Evolutionary conservation across 2,888 invertebrate species (phyloP).

Genomic region (Yponomeuta cagnagella): DNA sequence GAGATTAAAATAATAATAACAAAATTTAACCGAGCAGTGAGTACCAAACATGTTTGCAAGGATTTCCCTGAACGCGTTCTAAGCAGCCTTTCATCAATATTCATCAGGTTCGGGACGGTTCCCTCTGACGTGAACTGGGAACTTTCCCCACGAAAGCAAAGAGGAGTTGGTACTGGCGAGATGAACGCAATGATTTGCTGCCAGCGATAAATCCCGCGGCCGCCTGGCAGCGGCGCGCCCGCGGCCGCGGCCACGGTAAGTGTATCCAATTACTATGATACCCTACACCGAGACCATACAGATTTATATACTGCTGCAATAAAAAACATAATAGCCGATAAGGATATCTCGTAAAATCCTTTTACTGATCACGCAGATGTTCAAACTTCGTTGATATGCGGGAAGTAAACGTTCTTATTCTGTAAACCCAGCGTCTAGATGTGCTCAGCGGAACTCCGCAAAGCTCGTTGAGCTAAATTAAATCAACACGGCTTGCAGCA

Average conservation of each 20-base stretch:
- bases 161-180: constrained; percentile 33
- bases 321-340: constrained; percentile 4
- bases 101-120: not conserved
- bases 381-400: not conserved
- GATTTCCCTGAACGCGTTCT: not conserved
- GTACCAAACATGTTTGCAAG: not conserved
- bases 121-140: not conserved
- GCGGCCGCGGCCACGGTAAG: constrained; percentile 55
- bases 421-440: not conserved
- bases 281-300: constrained; percentile 47
- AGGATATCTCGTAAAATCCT: constrained; percentile 3
- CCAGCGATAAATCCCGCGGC: constrained; percentile 52
- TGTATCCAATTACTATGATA: constrained; percentile 67
- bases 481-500: constrained; percentile 35
- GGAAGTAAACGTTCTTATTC: not conserved
- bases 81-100: constrained; percentile 3
- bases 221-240: constrained; percentile 56
- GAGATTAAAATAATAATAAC: too few species aligned
- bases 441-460: not conserved
- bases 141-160: constrained; percentile 5
- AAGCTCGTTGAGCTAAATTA: not conserved
- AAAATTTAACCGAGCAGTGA: not conserved
- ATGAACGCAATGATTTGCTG: constrained; percentile 62
- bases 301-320: constrained; percentile 14
- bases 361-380: not conserved